These are phyloP conservation scores for Zaprionus gabonicus DNA, from an alignment of 1,140 invertebrate species.

Conservation along the genomic window DNA sequence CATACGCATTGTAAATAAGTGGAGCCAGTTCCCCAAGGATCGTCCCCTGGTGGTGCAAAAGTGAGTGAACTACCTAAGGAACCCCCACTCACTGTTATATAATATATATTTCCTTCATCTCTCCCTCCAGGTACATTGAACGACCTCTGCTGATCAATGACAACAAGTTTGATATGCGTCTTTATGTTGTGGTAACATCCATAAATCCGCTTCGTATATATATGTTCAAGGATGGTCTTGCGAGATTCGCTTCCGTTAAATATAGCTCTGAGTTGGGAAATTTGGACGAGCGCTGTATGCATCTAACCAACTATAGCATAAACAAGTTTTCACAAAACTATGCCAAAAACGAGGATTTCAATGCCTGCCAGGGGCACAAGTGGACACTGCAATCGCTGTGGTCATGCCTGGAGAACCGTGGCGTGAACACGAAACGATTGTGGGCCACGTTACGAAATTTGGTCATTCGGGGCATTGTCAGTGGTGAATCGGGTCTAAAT, in stretches of 20 bases:
- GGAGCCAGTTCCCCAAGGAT: conserved; percentile 96
- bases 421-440: conserved; percentile 91
- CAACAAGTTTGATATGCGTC: conserved; percentile 95
- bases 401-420: conserved; percentile 89
- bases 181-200: conserved; percentile 98
- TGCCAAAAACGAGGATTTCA: conserved; percentile 93
- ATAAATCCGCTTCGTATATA: conserved; percentile 97
- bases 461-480: conserved; percentile 93
- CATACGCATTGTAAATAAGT: conserved; percentile 96
- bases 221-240: conserved; percentile 97
- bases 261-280: conserved; percentile 92
- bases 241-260: conserved; percentile 95
- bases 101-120: neutral
- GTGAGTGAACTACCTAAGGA: conserved; percentile 18
- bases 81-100: neutral
- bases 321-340: conserved; percentile 96
- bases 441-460: conserved; percentile 93
- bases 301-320: conserved; percentile 99
- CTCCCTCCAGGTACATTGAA: conserved; percentile 88
- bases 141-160: conserved; percentile 96
- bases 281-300: conserved; percentile 96
- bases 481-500: conserved; percentile 90
- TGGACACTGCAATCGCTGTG: conserved; percentile 93
- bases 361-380: conserved; percentile 94
- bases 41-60: conserved; percentile 95